Base-by-base conservation (phyloP, 2,113 vertebrate species). In the Chinchilla lanigera region DNA sequence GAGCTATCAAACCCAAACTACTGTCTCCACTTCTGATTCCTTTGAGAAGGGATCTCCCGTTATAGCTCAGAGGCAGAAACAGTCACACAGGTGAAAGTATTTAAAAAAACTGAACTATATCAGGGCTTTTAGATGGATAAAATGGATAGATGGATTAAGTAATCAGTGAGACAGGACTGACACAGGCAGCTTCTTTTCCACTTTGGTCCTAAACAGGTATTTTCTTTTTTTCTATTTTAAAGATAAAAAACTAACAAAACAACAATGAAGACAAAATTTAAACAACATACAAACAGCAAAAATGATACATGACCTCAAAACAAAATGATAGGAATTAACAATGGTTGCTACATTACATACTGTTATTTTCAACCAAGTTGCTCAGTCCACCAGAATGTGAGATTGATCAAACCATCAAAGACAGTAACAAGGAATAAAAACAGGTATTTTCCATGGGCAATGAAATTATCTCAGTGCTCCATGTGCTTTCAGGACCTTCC, bases 11-110 rank as follows among this genome's bases (percentile, higher is more conserved):
- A 83, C 89, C 56, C 90, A 75, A 97, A 97, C 90, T 3, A 0
- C 26, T 90, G 71, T 77, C 96, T 96, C 95, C 96, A 95, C 89
- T 95, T 90, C 41, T 58, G 75, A 80, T 71, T 90, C 71, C 54
- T 94, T 73, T 69, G 58, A 87, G 73, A 86, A 65, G 33, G 28
- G 19, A 30, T 86, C 96, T 97, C 75, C 84, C 22, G 24, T 95
- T 91, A 96, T 85, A 97, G 86, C 80, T 85, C 82, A 58, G 44
- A 89, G 50, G 85, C 44, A 97, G 97, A 92, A 97, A 93, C 20
- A 47, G 13, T 60, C 88, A 77, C 28, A 90, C 26, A 96, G 92
- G 44, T 91, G 75, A 96, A 98, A 98, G 97, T 90, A 63, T 30
- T 95, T 44, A 73, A 24, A 71, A 90, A 73, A 69, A 65, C 65